Evolutionary conservation across 2,888 invertebrate species (phyloP), one percentile per base, ranked within the genome.

Genomic region (Drosophila putrida): DNA sequence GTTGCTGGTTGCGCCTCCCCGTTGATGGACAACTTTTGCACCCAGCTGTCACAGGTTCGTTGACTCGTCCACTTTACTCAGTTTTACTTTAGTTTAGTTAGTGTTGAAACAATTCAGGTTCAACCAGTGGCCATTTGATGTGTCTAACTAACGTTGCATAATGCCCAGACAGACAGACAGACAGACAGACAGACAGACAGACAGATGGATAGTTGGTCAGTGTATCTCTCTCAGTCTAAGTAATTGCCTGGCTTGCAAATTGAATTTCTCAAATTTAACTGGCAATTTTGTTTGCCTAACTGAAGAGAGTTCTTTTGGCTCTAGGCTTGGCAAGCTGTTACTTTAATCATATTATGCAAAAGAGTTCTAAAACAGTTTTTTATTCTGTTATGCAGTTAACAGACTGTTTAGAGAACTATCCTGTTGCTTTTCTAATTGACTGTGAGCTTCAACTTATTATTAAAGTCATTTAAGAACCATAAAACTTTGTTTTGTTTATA

Each of bases 91-190:
- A n/a, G 39, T 51, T 31, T 62, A 47, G 70, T 68, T 67, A 75
- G 87, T 84, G 83, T 84, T 84, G 83, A 84, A 84, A 84, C 83
- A 75, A 88, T 84, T 88, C 89, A 88, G 71, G 82, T 79, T 58
- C 63, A 65, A 68, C 69, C 68, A 60, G 68, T 71, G 76, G 75
- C 78, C 82, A 69, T 53, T 82, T 80, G 70, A 70, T 66, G 71
- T 53, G 75, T 63, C 69, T 35, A 62, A 47, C 66, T 43, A 64
- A 20, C 20, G 73, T 84, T 84, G 83, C 83, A 84, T 84, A 84
- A 84, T 83, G 68, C 62, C 38, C 46, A 27, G 43, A 33, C 41
- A 44, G 38, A 25, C 9, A 15, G 20, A 55, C 49, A 28, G 44
- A 43, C 44, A 31, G 47, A 43, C 46, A 15, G 36, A 53, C 44